These are phyloP conservation scores for Climacteris rufus DNA, from an alignment of 2,113 vertebrate species.

Conservation along the genomic window DNA sequence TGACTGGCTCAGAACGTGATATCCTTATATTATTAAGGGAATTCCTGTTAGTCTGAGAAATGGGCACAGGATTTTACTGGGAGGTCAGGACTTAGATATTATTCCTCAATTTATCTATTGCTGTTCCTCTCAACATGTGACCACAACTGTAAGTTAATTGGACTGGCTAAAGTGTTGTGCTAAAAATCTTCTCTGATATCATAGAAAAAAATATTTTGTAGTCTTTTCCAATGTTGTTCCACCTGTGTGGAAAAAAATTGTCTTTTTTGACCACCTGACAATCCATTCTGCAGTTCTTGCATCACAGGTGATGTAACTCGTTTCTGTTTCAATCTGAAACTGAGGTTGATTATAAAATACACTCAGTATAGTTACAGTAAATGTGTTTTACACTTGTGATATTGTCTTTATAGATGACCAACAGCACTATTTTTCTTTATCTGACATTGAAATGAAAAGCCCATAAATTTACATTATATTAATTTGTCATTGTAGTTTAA, in stretches of 20 bases:
- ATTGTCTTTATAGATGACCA: background rate
- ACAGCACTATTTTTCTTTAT: background rate
- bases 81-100: background rate
- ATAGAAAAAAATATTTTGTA: background rate
- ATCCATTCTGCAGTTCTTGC: background rate
- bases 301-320: rapidly evolving
- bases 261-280: background rate
- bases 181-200: background rate
- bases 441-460: background rate
- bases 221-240: background rate
- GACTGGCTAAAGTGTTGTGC: background rate
- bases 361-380: background rate
- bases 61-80: background rate
- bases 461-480: background rate
- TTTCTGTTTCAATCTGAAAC: background rate
- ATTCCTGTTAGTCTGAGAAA: background rate
- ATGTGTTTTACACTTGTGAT: background rate
- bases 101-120: background rate
- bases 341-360: background rate
- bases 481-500: background rate
- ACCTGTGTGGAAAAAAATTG: background rate
- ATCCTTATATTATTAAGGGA: background rate
- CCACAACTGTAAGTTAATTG: background rate
- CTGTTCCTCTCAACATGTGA: background rate
- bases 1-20: background rate